Percentiles rank a stretch among this genome's conserved stretches.
Evolutionary conservation across 2,797 vertebrate genomes (phyloP).

Genomic region (Bovichtus variegatus): DNA sequence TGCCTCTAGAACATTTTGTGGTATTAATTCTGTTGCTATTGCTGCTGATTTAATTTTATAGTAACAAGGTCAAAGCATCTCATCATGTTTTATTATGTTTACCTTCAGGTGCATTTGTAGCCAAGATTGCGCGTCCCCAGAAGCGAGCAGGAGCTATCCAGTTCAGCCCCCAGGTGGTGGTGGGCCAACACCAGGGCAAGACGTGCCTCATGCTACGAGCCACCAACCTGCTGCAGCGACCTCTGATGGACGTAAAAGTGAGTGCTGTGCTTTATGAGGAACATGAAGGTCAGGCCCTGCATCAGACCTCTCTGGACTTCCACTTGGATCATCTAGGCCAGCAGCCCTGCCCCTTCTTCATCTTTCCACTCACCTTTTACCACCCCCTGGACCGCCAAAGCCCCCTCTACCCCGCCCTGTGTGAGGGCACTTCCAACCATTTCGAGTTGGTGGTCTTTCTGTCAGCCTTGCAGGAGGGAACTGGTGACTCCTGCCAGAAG

Average conservation of each 20-base stretch:
- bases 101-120: conserved; percentile 94
- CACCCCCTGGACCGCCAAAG: conserved; percentile 90
- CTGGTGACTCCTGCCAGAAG: conserved; percentile 94
- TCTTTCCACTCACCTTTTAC: conserved; percentile 94
- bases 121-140: conserved; percentile 96
- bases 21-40: neutral
- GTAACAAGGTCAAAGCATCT: neutral
- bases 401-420: conserved; percentile 89
- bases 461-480: conserved; percentile 94
- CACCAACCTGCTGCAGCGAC: conserved; percentile 90
- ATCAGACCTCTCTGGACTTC: conserved; percentile 94
- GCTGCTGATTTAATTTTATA: too few relatives aligned
- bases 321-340: conserved; percentile 87
- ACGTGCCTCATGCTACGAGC: conserved; percentile 92
- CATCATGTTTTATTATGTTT: conserved; percentile 17
- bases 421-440: conserved; percentile 84
- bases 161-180: conserved; percentile 91
- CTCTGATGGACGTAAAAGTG: conserved; percentile 91
- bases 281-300: conserved; percentile 88
- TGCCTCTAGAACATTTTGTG: neutral
- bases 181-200: conserved; percentile 90
- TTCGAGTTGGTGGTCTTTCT: conserved; percentile 96
- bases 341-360: conserved; percentile 92
- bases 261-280: conserved; percentile 95
- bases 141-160: conserved; percentile 93